A percentile compares a stretch with the other conserved stretches of the same genome.
phyloP scores from a whole-genome alignment of 2,113 vertebrate genomes.

The Gobio gobio region DNA sequence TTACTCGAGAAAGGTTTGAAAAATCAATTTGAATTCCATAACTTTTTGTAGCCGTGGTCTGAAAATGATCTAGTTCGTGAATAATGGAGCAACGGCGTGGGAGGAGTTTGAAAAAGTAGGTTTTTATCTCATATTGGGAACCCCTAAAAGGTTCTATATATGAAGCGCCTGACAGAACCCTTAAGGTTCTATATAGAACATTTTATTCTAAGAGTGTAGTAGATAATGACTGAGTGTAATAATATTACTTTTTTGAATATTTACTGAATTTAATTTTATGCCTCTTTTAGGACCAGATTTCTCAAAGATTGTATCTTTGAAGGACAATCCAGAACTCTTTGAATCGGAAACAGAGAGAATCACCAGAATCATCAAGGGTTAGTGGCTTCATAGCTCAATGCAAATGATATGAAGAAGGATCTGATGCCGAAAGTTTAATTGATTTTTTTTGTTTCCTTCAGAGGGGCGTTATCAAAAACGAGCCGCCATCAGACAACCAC shows the following conservation, averaged over 20 bases:
- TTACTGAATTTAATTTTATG: neutral
- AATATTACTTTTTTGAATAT: neutral
- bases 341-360: slow-evolving; percentile 72
- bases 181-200: too few relatives aligned
- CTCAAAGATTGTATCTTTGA: slow-evolving; percentile 70
- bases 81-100: too few relatives aligned
- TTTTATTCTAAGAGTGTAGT: too few relatives aligned
- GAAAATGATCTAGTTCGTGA: too few relatives aligned
- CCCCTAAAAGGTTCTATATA: too few relatives aligned
- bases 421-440: neutral
- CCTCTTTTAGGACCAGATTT: slow-evolving; percentile 70
- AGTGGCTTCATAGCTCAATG: neutral
- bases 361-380: slow-evolving; percentile 75
- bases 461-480: slow-evolving; percentile 43
- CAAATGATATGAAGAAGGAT: neutral
- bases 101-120: too few relatives aligned
- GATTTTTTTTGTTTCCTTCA: slow-evolving; percentile 2
- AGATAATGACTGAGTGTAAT: too few relatives aligned
- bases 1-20: too few relatives aligned
- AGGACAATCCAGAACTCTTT: slow-evolving; percentile 64
- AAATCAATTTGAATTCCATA: too few relatives aligned
- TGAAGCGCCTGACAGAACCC: too few relatives aligned
- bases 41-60: too few relatives aligned
- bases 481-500: slow-evolving; percentile 17
- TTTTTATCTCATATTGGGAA: too few relatives aligned